A percentile compares a stretch with the other conserved stretches of the same genome.
These are phyloP conservation scores for Corythoichthys intestinalis DNA, from an alignment of 2,113 vertebrate species.

Conservation along the genomic window DNA sequence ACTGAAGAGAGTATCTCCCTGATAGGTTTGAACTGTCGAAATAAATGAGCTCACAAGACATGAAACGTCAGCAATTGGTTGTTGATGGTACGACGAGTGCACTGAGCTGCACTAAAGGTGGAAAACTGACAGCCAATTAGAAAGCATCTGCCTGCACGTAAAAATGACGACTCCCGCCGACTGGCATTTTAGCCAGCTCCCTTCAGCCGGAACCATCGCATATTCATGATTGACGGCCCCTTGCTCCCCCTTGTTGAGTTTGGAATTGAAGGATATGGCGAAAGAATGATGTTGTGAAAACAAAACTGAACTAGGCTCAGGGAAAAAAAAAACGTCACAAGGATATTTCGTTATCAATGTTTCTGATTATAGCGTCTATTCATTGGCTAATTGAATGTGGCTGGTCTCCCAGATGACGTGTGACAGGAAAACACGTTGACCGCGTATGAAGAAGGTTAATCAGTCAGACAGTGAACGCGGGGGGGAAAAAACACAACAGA, in stretches of 20 bases:
- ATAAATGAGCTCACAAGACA: background rate
- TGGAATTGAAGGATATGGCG: background rate
- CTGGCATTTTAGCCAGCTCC: too few relatives aligned
- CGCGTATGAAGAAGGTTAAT: constrained; percentile 66
- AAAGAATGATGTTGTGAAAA: background rate
- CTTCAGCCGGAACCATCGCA: background rate
- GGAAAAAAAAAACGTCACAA: background rate
- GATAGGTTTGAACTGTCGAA: background rate
- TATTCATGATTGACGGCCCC: background rate
- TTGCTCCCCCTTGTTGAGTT: background rate
- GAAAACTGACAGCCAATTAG: constrained; percentile 5
- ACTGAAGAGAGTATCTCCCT: background rate
- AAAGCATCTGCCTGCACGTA: background rate
- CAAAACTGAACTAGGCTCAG: background rate
- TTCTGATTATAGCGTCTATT: constrained; percentile 49
- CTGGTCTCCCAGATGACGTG: constrained; percentile 57
- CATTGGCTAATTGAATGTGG: constrained; percentile 64
- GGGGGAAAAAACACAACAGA: constrained; percentile 35
- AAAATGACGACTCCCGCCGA: background rate
- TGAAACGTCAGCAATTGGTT: background rate
- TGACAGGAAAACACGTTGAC: constrained; percentile 52
- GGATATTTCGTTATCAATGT: constrained; percentile 51
- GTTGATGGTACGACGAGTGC: background rate
- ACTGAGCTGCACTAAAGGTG: background rate
- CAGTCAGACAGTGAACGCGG: constrained; percentile 53